These are phyloP conservation scores for Artemia sp. DNA, from an alignment of 2,888 invertebrate species.

Conservation along the genomic window DNA sequence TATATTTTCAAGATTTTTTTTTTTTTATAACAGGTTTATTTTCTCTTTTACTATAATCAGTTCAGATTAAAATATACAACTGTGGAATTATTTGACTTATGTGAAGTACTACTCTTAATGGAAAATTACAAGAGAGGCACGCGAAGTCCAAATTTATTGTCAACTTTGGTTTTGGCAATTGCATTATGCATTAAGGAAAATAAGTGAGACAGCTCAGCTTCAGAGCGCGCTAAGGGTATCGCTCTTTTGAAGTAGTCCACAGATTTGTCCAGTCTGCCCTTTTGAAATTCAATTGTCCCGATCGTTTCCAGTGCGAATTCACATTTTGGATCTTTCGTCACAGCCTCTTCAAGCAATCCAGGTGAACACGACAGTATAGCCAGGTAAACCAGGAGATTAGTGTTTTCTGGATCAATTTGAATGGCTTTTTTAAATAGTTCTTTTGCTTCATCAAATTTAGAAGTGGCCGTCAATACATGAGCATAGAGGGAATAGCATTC, in stretches of 20 bases:
- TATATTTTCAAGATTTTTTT: too few relatives aligned
- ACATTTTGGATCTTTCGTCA: conserved; percentile 75
- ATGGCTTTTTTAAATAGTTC: conserved; percentile 60
- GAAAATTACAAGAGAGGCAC: conserved; percentile 22
- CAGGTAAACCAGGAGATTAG: conserved; percentile 31
- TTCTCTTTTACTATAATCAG: too few relatives aligned
- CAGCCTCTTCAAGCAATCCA: conserved; percentile 60
- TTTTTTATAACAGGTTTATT: too few relatives aligned
- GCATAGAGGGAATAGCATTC: conserved; percentile 78
- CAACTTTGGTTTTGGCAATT: conserved; percentile 65
- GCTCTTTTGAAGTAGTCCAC: conserved; percentile 76
- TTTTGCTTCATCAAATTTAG: conserved; percentile 66
- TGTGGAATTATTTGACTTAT: too few relatives aligned
- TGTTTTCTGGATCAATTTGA: conserved; percentile 64
- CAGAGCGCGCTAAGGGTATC: conserved; percentile 62
- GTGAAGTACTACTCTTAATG: too few relatives aligned
- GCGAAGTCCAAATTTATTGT: conserved; percentile 46
- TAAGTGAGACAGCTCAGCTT: conserved; percentile 73
- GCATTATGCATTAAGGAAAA: conserved; percentile 79
- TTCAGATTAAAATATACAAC: too few relatives aligned
- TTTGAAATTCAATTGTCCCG: conserved; percentile 83
- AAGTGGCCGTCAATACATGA: conserved; percentile 58
- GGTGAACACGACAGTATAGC: conserved; percentile 54
- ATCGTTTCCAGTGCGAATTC: conserved; percentile 88
- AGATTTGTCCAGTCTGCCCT: conserved; percentile 62